Evolutionary conservation across 2,797 vertebrate species (phyloP).

Genomic region (Champsocephalus gunnari): DNA sequence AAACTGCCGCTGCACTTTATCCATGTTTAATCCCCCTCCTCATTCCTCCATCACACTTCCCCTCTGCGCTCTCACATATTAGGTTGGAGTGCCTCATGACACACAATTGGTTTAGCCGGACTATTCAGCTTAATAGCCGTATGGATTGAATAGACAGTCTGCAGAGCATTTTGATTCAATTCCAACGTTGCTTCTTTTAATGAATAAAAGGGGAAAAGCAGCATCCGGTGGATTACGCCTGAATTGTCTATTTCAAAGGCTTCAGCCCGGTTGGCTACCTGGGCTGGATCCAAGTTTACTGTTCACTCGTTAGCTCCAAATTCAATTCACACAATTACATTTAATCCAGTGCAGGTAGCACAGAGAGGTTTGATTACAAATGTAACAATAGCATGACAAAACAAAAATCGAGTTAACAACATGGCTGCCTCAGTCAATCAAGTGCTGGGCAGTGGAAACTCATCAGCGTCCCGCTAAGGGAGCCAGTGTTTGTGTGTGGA

Average conservation of each 20-base stretch:
- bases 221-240: constrained; percentile 37
- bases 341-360: constrained; percentile 56
- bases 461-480: constrained; percentile 57
- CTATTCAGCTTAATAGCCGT: constrained; percentile 44
- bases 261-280: constrained; percentile 41
- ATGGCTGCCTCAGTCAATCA: constrained; percentile 72
- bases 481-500: constrained; percentile 24
- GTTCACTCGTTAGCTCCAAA: constrained; percentile 44
- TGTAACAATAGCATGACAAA: constrained; percentile 63
- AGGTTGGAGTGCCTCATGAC: constrained; percentile 42
- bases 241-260: constrained; percentile 54
- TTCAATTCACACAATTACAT: constrained; percentile 68
- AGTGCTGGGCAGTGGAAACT: constrained; percentile 58
- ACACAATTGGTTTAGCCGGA: constrained; percentile 48
- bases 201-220: constrained; percentile 19
- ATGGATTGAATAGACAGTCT: constrained; percentile 41
- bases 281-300: constrained; percentile 53
- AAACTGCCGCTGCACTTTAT: constrained; percentile 49
- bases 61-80: constrained; percentile 50
- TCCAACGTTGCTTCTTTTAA: constrained; percentile 43
- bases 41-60: constrained; percentile 47
- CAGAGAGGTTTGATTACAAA: constrained; percentile 72
- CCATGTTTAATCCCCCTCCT: constrained; percentile 58
- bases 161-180: constrained; percentile 49
- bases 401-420: constrained; percentile 74